Base-by-base conservation (phyloP, 2,113 vertebrate species). In the Thalassarche chlororhynchos region DNA sequence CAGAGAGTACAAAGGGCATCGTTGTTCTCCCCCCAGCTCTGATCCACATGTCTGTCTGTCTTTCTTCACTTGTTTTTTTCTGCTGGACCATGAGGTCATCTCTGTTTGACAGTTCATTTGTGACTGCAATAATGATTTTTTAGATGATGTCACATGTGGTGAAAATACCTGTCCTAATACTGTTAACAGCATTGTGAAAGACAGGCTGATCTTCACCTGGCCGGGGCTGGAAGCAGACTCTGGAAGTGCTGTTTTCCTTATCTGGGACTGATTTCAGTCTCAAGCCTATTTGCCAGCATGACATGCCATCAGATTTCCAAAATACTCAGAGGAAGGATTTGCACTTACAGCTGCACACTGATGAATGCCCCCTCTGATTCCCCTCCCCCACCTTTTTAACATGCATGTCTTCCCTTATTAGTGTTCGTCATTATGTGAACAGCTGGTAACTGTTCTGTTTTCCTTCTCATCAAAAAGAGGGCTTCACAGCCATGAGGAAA, bases 361-460 rank as follows among this genome's bases (percentile, higher is more conserved):
- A 94, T 88, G 71, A 93, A 24, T 88, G 34, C 46, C 61, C 75
- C 17, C 42, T 90, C 78, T 89, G 47, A 74, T 82, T 93, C 61
- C 74, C 77, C 32, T 95, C 96, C 81, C 84, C 84, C 91, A 97
- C 57, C 28, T 91, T 76, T 92, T 97, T 93, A 93, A 69, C 75
- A 96, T 94, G 90, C 93, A 89, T 90, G 60, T 92, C 76, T 89
- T 96, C 47, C 60, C 80, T 92, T 95, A 90, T 96, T 95, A 95
- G 91, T 91, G 82, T 93, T 96, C 9, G 0, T 91, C 87, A 93
- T 96, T 96, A 96, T 93, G 68, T 87, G 96, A 97, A 94, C 94
- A 97, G 91, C 95, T 97, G 95, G 86, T 96, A 96, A 96, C 87
- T 93, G 84, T 87, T 96, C 82, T 93, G 78, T 92, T 96, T 97